Percentiles rank a stretch among this genome's conserved stretches.
Evolutionary conservation across 2,888 invertebrate genomes (phyloP).

Genomic region (Drosophila algonquin): DNA sequence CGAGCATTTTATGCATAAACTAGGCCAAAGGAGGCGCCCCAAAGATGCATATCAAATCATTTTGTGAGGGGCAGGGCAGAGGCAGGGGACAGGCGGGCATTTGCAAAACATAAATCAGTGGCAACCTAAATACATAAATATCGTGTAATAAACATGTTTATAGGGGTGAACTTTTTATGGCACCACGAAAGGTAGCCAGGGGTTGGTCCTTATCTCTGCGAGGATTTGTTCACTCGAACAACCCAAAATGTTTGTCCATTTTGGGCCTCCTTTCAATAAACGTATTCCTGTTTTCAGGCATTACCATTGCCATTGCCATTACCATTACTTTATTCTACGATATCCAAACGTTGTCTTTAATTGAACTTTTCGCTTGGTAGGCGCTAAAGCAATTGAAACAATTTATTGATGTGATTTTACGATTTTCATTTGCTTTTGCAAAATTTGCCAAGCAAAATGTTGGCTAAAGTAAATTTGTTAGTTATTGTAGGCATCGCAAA

Average conservation of each 20-base stretch:
- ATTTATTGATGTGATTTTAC: conserved; percentile 27
- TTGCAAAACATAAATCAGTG: conserved; percentile 34
- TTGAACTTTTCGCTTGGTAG: conserved; percentile 37
- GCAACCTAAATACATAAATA: conserved; percentile 48
- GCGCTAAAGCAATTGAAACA: conserved; percentile 31
- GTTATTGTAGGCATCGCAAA: conserved; percentile 29
- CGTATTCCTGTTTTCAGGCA: background rate
- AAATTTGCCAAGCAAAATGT: conserved; percentile 34
- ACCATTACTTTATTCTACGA: background rate
- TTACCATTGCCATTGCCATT: background rate
- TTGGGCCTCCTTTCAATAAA: background rate
- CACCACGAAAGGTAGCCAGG: background rate
- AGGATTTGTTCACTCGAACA: background rate
- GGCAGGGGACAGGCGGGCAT: no score
- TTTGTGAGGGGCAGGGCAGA: background rate
- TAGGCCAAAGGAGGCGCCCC: background rate
- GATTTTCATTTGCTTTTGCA: conserved; percentile 33
- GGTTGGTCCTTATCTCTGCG: conserved; percentile 25
- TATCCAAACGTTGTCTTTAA: conserved; percentile 33
- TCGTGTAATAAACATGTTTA: conserved; percentile 40
- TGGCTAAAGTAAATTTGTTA: conserved; percentile 26
- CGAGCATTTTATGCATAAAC: conserved; percentile 8
- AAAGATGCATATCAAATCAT: conserved; percentile 36
- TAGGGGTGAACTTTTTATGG: conserved; percentile 23
- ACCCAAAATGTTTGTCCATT: background rate